A percentile compares a stretch with the other conserved stretches of the same genome.
These are phyloP conservation scores for Agrenia bidenticulata DNA, from an alignment of 2,888 invertebrate species.

Conservation along the genomic window DNA sequence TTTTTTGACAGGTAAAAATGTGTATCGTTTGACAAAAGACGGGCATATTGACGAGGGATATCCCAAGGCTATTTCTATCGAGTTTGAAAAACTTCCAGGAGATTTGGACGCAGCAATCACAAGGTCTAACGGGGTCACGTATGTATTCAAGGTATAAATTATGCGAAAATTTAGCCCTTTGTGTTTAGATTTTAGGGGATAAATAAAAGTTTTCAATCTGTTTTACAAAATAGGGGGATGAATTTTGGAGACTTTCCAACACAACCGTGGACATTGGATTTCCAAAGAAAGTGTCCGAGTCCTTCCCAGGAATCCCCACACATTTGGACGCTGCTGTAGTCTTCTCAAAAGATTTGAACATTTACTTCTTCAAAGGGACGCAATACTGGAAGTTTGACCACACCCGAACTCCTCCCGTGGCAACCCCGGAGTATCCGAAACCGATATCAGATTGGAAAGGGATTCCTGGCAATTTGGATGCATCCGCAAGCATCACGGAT, in stretches of 20 bases:
- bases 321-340: conserved; percentile 10
- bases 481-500: conserved; percentile 61
- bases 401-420: background rate
- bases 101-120: conserved; percentile 92
- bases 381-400: conserved; percentile 35
- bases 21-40: conserved; percentile 63
- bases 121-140: conserved; percentile 86
- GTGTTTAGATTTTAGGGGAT: background rate
- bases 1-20: conserved; percentile 6
- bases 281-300: conserved; percentile 16
- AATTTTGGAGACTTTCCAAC: conserved; percentile 11
- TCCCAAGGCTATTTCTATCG: conserved; percentile 75
- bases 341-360: conserved; percentile 4
- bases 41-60: conserved; percentile 82
- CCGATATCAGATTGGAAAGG: conserved; percentile 89
- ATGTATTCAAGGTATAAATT: conserved; percentile 84
- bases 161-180: background rate
- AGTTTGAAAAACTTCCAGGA: conserved; percentile 80
- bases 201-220: conserved; percentile 1
- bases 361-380: conserved; percentile 28
- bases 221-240: conserved; percentile 13
- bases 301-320: conserved; percentile 11
- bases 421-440: conserved; percentile 69
- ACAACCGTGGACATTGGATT: conserved; percentile 6
- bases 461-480: conserved; percentile 86